Evolutionary conservation across 2,113 vertebrate species (phyloP).

Genomic region (Mobula hypostoma): DNA sequence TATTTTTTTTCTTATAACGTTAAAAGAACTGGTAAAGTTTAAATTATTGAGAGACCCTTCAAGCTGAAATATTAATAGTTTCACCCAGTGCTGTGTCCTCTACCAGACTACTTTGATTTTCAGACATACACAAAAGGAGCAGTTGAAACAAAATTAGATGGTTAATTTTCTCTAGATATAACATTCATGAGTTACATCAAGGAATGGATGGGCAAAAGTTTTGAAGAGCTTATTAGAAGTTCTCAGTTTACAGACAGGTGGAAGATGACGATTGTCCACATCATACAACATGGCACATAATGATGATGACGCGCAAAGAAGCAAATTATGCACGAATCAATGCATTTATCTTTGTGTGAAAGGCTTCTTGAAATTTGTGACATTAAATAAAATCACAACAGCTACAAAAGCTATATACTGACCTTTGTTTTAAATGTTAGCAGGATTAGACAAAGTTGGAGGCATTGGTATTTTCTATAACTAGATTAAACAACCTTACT

Average conservation of each 20-base stretch:
- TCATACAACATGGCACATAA: too few species aligned
- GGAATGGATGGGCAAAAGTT: too few species aligned
- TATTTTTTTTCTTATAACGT: too few species aligned
- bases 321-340: neutral
- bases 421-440: neutral
- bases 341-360: neutral
- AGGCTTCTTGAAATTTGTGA: neutral
- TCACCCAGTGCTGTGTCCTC: neutral
- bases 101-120: neutral
- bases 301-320: neutral
- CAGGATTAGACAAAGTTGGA: neutral
- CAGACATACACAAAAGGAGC: neutral
- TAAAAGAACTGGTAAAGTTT: neutral
- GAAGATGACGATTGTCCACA: too few species aligned
- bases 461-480: neutral
- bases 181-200: too few species aligned
- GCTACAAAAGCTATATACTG: neutral
- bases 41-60: neutral
- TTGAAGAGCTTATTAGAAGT: too few species aligned
- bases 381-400: neutral
- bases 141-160: neutral
- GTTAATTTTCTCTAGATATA: neutral
- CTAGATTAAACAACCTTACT: neutral
- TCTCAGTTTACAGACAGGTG: too few species aligned
- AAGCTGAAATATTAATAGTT: neutral